Percentiles rank a stretch among this genome's conserved stretches.
Conservation (phyloP, 2,797 vertebrate genomes). For the Meda fulgida region DNA sequence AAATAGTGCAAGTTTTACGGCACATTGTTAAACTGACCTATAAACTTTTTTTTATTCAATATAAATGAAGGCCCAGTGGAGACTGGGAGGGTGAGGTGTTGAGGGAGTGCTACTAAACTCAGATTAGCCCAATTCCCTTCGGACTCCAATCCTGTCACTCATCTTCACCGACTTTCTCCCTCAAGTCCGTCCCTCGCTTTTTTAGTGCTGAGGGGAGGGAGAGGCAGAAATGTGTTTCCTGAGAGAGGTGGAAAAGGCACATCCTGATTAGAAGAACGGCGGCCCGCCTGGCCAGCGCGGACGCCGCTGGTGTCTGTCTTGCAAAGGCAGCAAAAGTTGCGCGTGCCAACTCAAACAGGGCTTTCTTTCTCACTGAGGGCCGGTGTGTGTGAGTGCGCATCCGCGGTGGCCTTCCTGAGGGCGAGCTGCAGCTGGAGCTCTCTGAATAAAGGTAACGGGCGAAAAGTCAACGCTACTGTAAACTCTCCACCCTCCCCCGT, state of each 20-base stretch:
- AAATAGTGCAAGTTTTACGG: constrained; percentile 69
- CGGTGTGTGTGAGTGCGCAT: constrained; percentile 75
- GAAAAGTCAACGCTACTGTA: constrained; percentile 93
- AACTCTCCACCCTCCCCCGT: constrained; percentile 79
- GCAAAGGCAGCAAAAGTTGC: constrained; percentile 94
- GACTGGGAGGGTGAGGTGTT: constrained; percentile 28
- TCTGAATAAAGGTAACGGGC: constrained; percentile 88
- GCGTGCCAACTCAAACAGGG: constrained; percentile 95
- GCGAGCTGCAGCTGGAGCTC: constrained; percentile 91
- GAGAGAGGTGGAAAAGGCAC: constrained; percentile 94
- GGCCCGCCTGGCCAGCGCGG: constrained; percentile 75
- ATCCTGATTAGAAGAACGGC: constrained; percentile 86
- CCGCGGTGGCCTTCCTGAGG: constrained; percentile 90
- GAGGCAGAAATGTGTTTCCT: constrained; percentile 98
- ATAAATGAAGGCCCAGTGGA: constrained; percentile 58
- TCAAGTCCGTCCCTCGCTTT: constrained; percentile 49
- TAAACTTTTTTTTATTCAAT: constrained; percentile 67
- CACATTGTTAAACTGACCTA: constrained; percentile 67
- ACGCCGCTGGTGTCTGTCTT: constrained; percentile 87
- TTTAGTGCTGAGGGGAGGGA: constrained; percentile 74
- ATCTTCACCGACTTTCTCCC: constrained; percentile 40
- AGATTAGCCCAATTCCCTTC: constrained; percentile 82
- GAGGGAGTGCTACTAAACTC: constrained; percentile 66
- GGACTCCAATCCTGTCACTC: constrained; percentile 63
- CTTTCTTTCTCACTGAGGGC: constrained; percentile 77